Base-by-base conservation (phyloP, 1,140 invertebrate species). In the Philaenus spumarius region DNA sequence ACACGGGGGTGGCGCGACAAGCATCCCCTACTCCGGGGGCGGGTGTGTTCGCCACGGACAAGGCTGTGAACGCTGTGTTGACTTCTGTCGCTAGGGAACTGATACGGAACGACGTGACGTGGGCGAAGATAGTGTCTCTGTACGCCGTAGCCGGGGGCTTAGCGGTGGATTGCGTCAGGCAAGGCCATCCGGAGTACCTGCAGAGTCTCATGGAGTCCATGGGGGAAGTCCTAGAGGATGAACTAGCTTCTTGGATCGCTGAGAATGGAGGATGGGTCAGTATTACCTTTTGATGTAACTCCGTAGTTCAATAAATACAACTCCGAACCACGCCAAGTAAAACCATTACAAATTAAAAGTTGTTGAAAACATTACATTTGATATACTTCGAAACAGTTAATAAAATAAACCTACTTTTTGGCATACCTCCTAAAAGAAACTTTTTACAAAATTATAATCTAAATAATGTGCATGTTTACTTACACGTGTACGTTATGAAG, bases 241-340 rank as follows among this genome's bases (percentile, higher is more conserved):
- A 83, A 57, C 64, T 87, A 2, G 83, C 82, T 3, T 65, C 73
- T 17, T 88, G 85, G 85, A 81, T 88, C 6, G 78, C 82, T 55
- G 74, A 80, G 15, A 85, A 84, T 66, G 85, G 84, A 23, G 85
- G 85, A 67, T 87, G 85, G 85, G 84, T 86, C 71, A 73, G 73
- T 30, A n/a, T n/a, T n/a, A n/a, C n/a, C n/a, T n/a, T n/a, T n/a
- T n/a, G n/a, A n/a, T n/a, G n/a, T n/a, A n/a, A n/a, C n/a, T n/a
- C n/a, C n/a, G n/a, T n/a, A n/a, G n/a, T n/a, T n/a, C n/a, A n/a
- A n/a, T n/a, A n/a, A n/a, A n/a, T n/a, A n/a, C n/a, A n/a, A n/a
- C n/a, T n/a, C n/a, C n/a, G n/a, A n/a, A n/a, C n/a, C n/a, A n/a
- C n/a, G n/a, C n/a, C n/a, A n/a, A n/a, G n/a, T n/a, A n/a, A n/a